Evolutionary conservation across 2,888 invertebrate genomes (phyloP), one percentile per base, ranked within the genome.

Genomic region (Limnephilus auricula): DNA sequence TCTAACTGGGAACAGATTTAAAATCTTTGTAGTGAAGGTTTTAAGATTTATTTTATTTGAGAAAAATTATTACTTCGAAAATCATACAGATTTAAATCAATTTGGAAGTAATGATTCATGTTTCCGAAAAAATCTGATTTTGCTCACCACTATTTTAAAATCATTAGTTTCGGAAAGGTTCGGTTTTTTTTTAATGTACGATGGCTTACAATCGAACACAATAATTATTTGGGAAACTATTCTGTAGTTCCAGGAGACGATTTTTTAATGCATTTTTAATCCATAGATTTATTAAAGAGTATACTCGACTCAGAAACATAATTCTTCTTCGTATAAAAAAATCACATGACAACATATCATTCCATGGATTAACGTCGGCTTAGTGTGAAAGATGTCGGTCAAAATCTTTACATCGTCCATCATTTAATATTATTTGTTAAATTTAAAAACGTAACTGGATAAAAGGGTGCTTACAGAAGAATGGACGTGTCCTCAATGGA

Each of bases 311-410:
- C 50, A 65, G 25, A 6, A 65, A 65, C n/a, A 65, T 25, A 25
- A 25, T 65, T 65, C 25, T 25, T 65, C 25, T 65, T 65, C 65
- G 25, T 25, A 65, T 25, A 65, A 65, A n/a, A 65, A 65, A n/a
- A 65, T 65, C 65, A 65, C 65, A 65, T 65, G 65, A 65, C 65
- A 65, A 65, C 65, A 65, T 65, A 65, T 65, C 65, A 65, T 65
- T 89, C 40, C 89, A n/a, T 83, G 92, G 88, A 92, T 92, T 92
- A 92, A 86, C 86, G 92, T 92, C 92, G 87, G 92, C 91, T 92
- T 92, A 92, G 32, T 85, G 87, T 91, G 91, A 92, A 91, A 87
- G 87, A 89, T 89, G 91, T 92, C 92, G 87, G 92, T 82, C 82
- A 89, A 65, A 83, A 82, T 34, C 89, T 89, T 91, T 88, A 65